Percentiles rank a stretch among this genome's conserved stretches.
These are phyloP conservation scores for Halictus quadricinctus DNA, from an alignment of 2,888 invertebrate genomes.

Conservation along the genomic window DNA sequence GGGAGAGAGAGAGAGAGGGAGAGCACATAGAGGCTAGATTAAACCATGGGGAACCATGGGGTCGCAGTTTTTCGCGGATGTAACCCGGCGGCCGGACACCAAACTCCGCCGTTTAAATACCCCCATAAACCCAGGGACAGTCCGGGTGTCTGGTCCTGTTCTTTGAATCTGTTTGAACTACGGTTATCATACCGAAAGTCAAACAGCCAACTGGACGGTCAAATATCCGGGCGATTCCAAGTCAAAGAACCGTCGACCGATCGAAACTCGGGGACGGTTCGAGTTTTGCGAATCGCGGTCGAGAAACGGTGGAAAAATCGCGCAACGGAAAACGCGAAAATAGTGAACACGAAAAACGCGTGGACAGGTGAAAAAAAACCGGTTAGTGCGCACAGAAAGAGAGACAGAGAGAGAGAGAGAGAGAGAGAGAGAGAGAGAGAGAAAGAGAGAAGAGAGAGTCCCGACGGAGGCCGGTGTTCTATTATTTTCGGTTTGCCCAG, in stretches of 20 bases:
- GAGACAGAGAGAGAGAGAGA: background rate
- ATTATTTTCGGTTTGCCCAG: slow-evolving; percentile 75
- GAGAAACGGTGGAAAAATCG: background rate
- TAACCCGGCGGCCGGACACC: background rate
- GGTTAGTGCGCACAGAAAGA: background rate
- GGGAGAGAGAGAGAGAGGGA: background rate
- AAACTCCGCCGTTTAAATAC: background rate
- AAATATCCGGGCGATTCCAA: slow-evolving; percentile 17
- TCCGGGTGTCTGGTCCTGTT: background rate
- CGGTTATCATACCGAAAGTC: slow-evolving; percentile 29
- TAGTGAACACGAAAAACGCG: background rate
- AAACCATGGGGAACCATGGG: slow-evolving; percentile 10
- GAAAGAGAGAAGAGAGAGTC: background rate
- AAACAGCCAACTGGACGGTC: slow-evolving; percentile 15
- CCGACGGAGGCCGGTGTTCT: slow-evolving; percentile 58
- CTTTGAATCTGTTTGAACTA: slow-evolving; percentile 16
- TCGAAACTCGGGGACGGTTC: background rate
- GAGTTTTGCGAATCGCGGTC: background rate
- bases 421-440: background rate
- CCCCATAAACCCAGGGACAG: background rate
- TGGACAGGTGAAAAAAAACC: background rate
- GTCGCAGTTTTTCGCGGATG: background rate
- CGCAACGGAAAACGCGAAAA: background rate
- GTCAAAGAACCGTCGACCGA: background rate
- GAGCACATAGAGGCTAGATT: background rate